Conservation (phyloP, 2,113 vertebrate species). For the Empidonax traillii region DNA sequence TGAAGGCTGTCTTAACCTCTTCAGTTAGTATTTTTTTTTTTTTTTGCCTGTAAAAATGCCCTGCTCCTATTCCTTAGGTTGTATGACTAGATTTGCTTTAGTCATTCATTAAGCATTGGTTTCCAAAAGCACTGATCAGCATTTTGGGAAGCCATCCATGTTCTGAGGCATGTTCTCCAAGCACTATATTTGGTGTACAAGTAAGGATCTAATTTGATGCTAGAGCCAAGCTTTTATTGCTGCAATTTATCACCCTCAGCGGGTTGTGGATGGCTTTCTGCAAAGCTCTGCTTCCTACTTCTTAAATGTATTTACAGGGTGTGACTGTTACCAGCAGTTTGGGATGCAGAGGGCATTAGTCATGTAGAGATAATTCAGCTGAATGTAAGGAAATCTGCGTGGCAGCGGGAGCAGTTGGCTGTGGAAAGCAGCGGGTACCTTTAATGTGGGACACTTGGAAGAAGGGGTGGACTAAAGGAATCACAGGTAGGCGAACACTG, state of each 20-base stretch:
- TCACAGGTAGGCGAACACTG: background rate
- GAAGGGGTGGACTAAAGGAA: background rate
- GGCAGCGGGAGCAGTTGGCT: background rate
- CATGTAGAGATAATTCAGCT: background rate
- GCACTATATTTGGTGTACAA: conserved; percentile 59
- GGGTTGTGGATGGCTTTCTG: background rate
- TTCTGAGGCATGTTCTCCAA: conserved; percentile 31
- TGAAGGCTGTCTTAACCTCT: background rate
- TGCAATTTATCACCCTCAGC: background rate
- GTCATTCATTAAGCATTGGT: conserved; percentile 8
- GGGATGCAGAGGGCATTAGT: background rate
- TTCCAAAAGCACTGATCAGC: conserved; percentile 32
- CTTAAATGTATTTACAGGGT: background rate
- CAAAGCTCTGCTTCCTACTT: background rate
- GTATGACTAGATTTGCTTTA: background rate
- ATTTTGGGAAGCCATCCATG: conserved; percentile 48
- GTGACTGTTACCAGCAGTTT: background rate
- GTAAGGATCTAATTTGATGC: conserved; percentile 43
- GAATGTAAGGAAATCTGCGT: background rate
- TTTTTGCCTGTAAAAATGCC: background rate
- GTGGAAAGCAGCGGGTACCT: fast-evolving
- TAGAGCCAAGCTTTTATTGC: conserved; percentile 31
- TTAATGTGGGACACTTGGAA: background rate
- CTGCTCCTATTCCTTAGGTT: background rate
- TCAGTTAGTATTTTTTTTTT: background rate